These are phyloP conservation scores for Sorex maritimensis DNA, from an alignment of 2,797 vertebrate species.

Conservation along the genomic window DNA sequence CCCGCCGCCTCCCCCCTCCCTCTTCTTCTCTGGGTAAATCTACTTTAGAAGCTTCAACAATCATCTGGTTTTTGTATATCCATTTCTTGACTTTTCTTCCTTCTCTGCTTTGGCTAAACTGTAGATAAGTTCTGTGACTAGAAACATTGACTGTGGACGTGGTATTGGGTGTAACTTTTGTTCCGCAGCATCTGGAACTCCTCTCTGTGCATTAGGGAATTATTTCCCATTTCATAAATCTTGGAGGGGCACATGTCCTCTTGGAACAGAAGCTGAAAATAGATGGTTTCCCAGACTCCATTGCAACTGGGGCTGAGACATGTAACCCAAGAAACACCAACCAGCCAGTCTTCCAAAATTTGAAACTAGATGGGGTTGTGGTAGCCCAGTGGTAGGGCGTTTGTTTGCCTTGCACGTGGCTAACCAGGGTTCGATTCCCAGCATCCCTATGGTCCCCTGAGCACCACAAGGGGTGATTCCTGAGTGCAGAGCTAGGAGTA, in stretches of 20 bases:
- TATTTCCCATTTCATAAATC: slow-evolving; percentile 63
- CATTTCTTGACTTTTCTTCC: slow-evolving; percentile 7
- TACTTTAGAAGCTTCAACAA: slow-evolving; percentile 38
- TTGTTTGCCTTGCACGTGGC: too few relatives aligned
- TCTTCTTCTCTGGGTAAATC: neutral
- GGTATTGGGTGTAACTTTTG: neutral
- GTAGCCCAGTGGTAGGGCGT: too few relatives aligned
- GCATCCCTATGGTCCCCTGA: too few relatives aligned
- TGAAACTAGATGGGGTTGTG: neutral
- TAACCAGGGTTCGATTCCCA: too few relatives aligned
- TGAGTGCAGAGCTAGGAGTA: too few relatives aligned
- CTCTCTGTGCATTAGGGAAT: slow-evolving; percentile 63
- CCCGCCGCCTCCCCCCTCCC: too few relatives aligned
- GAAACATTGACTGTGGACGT: neutral
- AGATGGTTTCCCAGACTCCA: slow-evolving; percentile 63
- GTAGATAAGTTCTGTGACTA: neutral
- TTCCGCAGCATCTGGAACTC: slow-evolving; percentile 62
- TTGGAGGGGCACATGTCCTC: neutral
- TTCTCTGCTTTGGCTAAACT: slow-evolving; percentile 42
- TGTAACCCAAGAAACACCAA: neutral
- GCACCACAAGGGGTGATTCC: too few relatives aligned
- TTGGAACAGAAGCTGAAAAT: slow-evolving; percentile 26
- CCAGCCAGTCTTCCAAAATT: slow-evolving; percentile 14
- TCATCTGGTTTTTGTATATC: slow-evolving; percentile 49
- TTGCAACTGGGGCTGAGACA: slow-evolving; percentile 48